A percentile compares a stretch with the other conserved stretches of the same genome.
These are phyloP conservation scores for Tamias sibiricus DNA, from an alignment of 2,113 vertebrate genomes.

Conservation along the genomic window DNA sequence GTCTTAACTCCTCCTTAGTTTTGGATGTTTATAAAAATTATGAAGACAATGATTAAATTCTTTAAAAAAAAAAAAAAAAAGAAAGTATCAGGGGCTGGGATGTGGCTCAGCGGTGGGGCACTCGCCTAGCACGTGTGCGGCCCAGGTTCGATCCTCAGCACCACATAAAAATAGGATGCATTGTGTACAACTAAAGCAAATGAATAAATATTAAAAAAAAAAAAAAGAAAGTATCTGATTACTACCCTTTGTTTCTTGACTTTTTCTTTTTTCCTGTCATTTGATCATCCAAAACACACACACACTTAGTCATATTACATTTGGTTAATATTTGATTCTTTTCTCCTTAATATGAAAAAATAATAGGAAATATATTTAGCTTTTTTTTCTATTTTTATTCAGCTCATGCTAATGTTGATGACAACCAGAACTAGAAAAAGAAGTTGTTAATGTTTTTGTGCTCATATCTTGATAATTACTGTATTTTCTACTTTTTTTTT, in stretches of 20 bases:
- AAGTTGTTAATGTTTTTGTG: background rate
- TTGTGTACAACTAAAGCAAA: too few relatives aligned
- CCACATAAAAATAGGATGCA: too few relatives aligned
- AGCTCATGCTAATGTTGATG: slow-evolving; percentile 22
- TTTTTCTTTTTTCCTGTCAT: background rate
- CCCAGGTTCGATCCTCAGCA: too few relatives aligned
- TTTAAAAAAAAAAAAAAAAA: too few relatives aligned
- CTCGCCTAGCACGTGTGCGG: too few relatives aligned
- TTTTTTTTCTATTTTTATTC: slow-evolving; percentile 3
- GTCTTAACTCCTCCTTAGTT: slow-evolving; percentile 5
- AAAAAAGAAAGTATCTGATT: slow-evolving; percentile 45
- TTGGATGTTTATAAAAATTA: slow-evolving; percentile 30
- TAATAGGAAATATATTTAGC: slow-evolving; percentile 7
- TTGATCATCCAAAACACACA: background rate
- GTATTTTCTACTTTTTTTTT: slow-evolving; percentile 42
- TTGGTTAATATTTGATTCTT: background rate
- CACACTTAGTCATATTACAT: background rate
- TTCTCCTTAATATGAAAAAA: slow-evolving; percentile 49
- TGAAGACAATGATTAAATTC: slow-evolving; percentile 37
- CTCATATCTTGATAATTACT: background rate
- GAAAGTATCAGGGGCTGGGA: too few relatives aligned
- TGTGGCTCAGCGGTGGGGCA: too few relatives aligned
- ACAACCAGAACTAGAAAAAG: slow-evolving; percentile 5
- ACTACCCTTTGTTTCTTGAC: slow-evolving; percentile 1
- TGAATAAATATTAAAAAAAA: too few relatives aligned